Evolutionary conservation across 2,113 vertebrate genomes (phyloP).

Genomic region (Phylloscopus trochiloides): DNA sequence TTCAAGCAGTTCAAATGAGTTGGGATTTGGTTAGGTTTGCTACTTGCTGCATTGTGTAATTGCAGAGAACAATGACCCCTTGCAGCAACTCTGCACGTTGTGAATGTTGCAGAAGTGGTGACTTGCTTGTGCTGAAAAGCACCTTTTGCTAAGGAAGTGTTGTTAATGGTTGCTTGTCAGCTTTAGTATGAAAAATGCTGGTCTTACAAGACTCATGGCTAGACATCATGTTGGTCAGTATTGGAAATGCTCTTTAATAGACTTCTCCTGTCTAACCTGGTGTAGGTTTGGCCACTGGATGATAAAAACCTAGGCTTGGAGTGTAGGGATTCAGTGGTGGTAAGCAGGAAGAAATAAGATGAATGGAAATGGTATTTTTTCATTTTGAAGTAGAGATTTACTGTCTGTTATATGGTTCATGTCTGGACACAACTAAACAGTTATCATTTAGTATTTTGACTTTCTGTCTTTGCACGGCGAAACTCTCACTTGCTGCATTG

Average conservation of each 20-base stretch:
- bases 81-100: background rate
- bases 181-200: background rate
- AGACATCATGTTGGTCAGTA: background rate
- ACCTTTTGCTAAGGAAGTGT: background rate
- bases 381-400: background rate
- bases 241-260: background rate
- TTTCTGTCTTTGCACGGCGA: background rate
- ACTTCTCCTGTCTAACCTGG: background rate
- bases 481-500: background rate
- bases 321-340: background rate
- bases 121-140: background rate
- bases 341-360: background rate
- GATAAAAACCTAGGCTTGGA: background rate
- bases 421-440: background rate
- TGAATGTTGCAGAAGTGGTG: background rate
- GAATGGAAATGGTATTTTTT: background rate
- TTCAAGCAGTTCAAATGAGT: background rate
- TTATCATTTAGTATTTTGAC: background rate
- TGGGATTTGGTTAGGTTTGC: background rate
- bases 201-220: background rate
- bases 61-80: background rate
- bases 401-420: background rate
- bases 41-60: background rate
- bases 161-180: background rate
- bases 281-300: background rate